Evolutionary conservation across 2,888 invertebrate species (phyloP).

Genomic region (Andrena bucephala): DNA sequence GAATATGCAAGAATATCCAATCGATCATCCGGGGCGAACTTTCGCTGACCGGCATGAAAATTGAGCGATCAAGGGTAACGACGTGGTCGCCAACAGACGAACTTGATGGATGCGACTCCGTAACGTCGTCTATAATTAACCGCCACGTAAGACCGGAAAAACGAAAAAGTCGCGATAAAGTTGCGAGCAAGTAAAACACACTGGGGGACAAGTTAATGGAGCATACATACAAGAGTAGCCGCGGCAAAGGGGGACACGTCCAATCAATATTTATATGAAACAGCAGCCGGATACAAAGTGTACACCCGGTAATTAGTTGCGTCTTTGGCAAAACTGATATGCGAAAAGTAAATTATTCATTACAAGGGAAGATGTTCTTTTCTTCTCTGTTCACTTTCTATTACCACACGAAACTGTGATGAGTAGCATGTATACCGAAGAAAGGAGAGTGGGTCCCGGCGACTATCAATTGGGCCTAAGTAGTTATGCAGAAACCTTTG

Average conservation of each 20-base stretch:
- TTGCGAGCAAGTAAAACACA: background rate
- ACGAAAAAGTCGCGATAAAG: background rate
- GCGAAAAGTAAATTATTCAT: background rate
- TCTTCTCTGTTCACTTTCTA: too few species aligned
- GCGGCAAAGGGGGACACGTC: background rate
- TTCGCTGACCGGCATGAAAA: background rate
- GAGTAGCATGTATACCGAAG: too few species aligned
- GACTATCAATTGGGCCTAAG: too few species aligned
- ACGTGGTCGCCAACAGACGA: background rate
- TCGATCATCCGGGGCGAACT: too few species aligned
- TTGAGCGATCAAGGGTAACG: constrained; percentile 13
- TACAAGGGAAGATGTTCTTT: background rate
- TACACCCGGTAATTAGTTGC: background rate
- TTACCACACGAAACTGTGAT: too few species aligned
- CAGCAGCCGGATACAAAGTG: background rate
- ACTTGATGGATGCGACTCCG: constrained; percentile 4
- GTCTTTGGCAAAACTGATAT: background rate
- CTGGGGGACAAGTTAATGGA: constrained; percentile 1
- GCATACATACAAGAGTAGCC: background rate
- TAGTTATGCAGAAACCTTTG: too few species aligned
- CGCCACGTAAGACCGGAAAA: background rate
- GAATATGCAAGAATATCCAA: too few species aligned
- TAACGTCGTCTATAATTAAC: constrained; percentile 5
- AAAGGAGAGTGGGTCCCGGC: too few species aligned
- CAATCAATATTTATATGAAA: background rate